Conservation (phyloP, 2,113 vertebrate genomes). For the Mesitornis unicolor region DNA sequence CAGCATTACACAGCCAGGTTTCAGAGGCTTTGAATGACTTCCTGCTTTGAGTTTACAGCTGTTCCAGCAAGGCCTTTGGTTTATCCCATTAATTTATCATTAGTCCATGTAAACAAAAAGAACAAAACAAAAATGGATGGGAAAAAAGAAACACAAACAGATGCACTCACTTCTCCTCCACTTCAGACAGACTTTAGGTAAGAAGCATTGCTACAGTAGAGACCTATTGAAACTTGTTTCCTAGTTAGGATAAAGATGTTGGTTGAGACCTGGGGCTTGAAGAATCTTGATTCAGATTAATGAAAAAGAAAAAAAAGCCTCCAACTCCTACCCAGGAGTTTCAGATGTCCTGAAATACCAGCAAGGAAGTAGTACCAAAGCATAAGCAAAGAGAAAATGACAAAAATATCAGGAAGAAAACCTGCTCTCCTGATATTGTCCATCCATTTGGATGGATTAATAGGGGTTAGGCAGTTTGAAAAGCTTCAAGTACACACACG, state of each 20-base stretch:
- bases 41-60: slow-evolving; percentile 50
- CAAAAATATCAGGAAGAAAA: background rate
- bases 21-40: slow-evolving; percentile 12
- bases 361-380: background rate
- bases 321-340: background rate
- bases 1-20: slow-evolving; percentile 18
- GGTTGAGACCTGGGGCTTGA: background rate
- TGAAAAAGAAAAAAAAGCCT: background rate
- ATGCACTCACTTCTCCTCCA: background rate
- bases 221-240: background rate
- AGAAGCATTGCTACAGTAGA: background rate
- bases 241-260: background rate
- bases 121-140: background rate
- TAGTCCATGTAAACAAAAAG: slow-evolving; percentile 9
- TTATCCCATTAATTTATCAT: slow-evolving; percentile 45
- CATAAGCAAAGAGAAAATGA: background rate
- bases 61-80: slow-evolving; percentile 34
- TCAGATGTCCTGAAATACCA: background rate
- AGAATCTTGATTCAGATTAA: background rate
- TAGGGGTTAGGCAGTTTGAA: background rate
- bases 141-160: background rate
- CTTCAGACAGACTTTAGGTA: background rate
- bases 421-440: background rate
- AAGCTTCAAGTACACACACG: background rate
- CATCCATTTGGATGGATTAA: background rate